Evolutionary conservation across 1,140 invertebrate species (phyloP).

Genomic region (Brachionus manjavacas): DNA sequence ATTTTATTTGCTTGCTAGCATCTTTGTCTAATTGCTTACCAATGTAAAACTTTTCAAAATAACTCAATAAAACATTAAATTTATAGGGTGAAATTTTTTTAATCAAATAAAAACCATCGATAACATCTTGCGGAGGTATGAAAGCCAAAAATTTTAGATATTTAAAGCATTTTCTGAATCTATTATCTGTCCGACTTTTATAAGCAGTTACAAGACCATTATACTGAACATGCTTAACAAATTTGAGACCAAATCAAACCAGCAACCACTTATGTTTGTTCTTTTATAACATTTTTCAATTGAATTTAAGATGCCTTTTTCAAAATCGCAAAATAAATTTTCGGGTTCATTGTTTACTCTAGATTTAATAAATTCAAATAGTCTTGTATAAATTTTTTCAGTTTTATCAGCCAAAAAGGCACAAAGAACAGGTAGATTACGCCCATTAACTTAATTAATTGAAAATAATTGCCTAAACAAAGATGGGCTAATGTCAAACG

Average conservation of each 20-base stretch:
- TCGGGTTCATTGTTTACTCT: background rate
- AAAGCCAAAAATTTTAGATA: background rate
- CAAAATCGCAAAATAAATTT: background rate
- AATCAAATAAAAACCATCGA: background rate
- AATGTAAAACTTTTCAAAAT: slow-evolving; percentile 24
- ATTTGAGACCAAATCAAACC: background rate
- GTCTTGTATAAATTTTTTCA: background rate
- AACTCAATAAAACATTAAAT: background rate
- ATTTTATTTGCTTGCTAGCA: background rate
- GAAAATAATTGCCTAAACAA: background rate
- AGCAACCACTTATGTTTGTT: background rate
- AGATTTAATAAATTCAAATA: background rate
- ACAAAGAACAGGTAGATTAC: background rate
- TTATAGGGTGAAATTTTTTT: background rate
- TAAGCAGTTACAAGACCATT: background rate
- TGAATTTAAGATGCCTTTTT: background rate
- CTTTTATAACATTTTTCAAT: background rate
- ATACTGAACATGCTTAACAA: background rate
- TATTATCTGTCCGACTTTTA: background rate
- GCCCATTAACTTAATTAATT: background rate
- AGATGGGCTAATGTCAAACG: background rate
- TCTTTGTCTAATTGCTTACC: background rate
- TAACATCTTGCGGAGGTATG: background rate
- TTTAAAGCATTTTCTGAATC: background rate
- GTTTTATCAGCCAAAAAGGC: background rate